A percentile compares a stretch with the other conserved stretches of the same genome.
These are phyloP conservation scores for Drosophila funebris DNA, from an alignment of 1,140 invertebrate species.

Conservation along the genomic window DNA sequence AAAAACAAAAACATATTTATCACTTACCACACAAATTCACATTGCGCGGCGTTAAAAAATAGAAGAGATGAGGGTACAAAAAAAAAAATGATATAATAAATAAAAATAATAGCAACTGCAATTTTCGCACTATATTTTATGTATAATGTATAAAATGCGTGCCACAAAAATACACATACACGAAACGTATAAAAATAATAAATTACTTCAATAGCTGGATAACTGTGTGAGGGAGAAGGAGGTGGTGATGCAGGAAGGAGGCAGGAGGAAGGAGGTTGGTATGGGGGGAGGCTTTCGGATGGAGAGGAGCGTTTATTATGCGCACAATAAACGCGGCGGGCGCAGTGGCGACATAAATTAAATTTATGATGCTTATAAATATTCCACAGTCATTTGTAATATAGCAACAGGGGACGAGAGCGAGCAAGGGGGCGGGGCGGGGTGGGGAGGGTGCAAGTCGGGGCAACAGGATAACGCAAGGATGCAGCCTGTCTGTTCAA, in stretches of 20 bases:
- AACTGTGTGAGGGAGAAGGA: constrained; percentile 16
- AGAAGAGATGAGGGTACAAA: constrained; percentile 22
- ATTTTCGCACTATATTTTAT: constrained; percentile 60
- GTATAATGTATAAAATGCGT: constrained; percentile 57
- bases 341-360: constrained; percentile 74
- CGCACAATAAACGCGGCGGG: constrained; percentile 79
- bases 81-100: constrained; percentile 53
- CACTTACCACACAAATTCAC: constrained; percentile 54
- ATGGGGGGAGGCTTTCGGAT: constrained; percentile 43
- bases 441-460: constrained; percentile 7
- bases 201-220: constrained; percentile 70
- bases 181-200: constrained; percentile 80
- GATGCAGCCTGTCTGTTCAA: constrained; percentile 68
- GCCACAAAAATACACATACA: constrained; percentile 41
- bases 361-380: constrained; percentile 72
- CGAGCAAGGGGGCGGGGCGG: neutral
- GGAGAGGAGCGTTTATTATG: constrained; percentile 71
- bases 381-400: constrained; percentile 77
- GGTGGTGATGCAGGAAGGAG: neutral
- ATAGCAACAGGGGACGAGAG: constrained; percentile 53
- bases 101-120: constrained; percentile 61
- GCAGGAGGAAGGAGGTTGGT: neutral
- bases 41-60: constrained; percentile 10
- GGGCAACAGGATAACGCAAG: constrained; percentile 72
- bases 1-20: constrained; percentile 45